Evolutionary conservation across 2,113 vertebrate species (phyloP), one percentile per base, ranked within the genome.

Genomic region (Drymodes brunneopygia): DNA sequence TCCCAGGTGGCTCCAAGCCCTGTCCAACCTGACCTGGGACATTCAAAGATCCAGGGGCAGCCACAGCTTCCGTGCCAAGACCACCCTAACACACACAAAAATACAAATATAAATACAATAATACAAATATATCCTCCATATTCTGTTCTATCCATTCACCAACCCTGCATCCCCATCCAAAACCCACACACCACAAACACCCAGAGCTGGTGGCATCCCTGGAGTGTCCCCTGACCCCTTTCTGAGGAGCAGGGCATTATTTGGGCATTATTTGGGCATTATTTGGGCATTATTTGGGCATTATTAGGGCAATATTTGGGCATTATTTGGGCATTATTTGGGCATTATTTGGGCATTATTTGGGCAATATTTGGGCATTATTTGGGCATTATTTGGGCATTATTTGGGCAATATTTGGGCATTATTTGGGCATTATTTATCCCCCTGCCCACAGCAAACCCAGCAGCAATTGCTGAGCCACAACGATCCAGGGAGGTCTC

Each of bases 401-500:
- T n/a, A n/a, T n/a, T n/a, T n/a, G n/a, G n/a, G n/a, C n/a, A n/a
- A n/a, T n/a, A n/a, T n/a, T n/a, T n/a, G n/a, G n/a, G n/a, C n/a
- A n/a, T n/a, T n/a, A n/a, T n/a, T n/a, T n/a, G n/a, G n/a, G n/a
- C n/a, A 57, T 98, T 97, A 97, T 98, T 98, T 97, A 97, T 98
- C 91, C 97, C 47, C 12, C 91, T n/a, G 94, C 93, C 91, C 85
- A 33, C 91, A 78, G 92, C 11, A 47, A 47, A 88, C 94, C 95
- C 50, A 90, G 78, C 81, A 94, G 91, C 62, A 93, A 97, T 96
- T 81, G 93, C 94, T 71, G 92, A 70, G 91, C 91, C 97, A 95
- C 95, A 91, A 94, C 95, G 98, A 98, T 97, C 92, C 98, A 98
- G 93, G 35, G 96, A 97, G 97, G 98, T 97, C 98, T 98, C 98